Evolutionary conservation across 2,797 vertebrate species (phyloP), one percentile per base, ranked within the genome.

Genomic region (Falco naumanni): DNA sequence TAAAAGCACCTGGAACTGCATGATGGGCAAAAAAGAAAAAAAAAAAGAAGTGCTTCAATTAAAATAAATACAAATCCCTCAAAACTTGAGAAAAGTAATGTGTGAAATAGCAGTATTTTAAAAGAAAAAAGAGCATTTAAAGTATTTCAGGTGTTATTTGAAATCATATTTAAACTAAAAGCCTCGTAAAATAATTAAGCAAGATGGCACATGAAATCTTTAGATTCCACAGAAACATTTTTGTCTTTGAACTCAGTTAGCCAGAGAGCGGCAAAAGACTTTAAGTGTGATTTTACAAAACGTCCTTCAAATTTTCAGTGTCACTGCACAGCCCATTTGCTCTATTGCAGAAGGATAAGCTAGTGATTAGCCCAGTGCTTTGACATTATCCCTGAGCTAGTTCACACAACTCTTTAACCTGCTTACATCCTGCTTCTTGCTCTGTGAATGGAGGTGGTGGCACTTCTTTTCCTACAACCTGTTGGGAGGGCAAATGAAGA

Each of bases 261-360:
- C 12, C 37, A 75, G 56, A 80, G 25, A n/a, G 9, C 8, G 8
- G 29, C 9, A 59, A 39, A 86, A 84, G 74, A 39, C 82, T 84
- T 92, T 77, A 20, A 10, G 53, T 33, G 11, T 65, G 51, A 54
- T 47, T 69, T 87, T 57, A 59, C 19, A 84, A 65, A 47, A 89
- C 51, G 22, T 31, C 39, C n/a, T 74, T 74, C 37, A 60, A 9
- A 54, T 64, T 66, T 63, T 80, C 3, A 0, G 47, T 72, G 29
- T 31, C 4, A 0, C 33, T 1, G 0, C 0, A 0, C 48, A 79
- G 50, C 26, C 51, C 5, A 0, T 56, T 92, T 87, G 43, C 48
- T 66, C 28, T 45, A 0, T 41, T 48, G 63, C 60, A 43, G 54
- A 59, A 90, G 87, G 16, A 47, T 29, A 59, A 90, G 19, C 11